Base-by-base conservation (phyloP, 2,797 vertebrate genomes). In the Acipenser ruthenus region DNA sequence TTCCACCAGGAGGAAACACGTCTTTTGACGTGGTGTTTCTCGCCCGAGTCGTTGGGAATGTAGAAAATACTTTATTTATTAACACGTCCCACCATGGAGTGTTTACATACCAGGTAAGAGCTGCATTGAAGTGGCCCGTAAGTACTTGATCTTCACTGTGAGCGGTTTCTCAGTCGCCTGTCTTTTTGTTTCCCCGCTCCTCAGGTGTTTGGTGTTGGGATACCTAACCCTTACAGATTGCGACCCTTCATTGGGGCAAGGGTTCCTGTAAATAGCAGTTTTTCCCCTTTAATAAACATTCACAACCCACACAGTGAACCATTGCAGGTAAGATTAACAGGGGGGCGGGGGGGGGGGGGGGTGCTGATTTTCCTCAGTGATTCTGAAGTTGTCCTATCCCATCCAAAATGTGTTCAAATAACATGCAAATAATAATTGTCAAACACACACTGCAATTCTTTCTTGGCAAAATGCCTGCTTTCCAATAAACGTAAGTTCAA, bases 31-130 rank as follows among this genome's bases (percentile, higher is more conserved):
- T 98, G 6, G 95, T 99, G 83, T 99, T 99, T 87, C 94, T 99
- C 0, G 95, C 95, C 74, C 92, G 96, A 89, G 93, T 97, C 80
- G 95, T 99, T 80, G 96, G 97, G 78, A 99, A 98, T 81, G 95
- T 99, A 90, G 96, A 99, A 90, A 99, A 99, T 85, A 98, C 96
- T 83, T 98, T 99, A 97, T 99, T 99, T 99, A 99, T 99, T 95
- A 99, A 99, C 76, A 99, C 95, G 71, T 97, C 96, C 72, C 94
- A 96, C 89, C 97, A 99, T 82, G 97, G 95, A 83, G 91, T 97
- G 83, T 99, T 99, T 92, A 97, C 96, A 84, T 99, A 98, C 87
- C 97, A 99, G 96, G 96, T 99, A 93, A 69, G 79, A 80, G 23
- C 23, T 3, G 23, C 23, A 37, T 37, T 37, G 23, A 37, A 37